A percentile compares a stretch with the other conserved stretches of the same genome.
Evolutionary conservation across 2,113 vertebrate species (phyloP).

Genomic region (Phaethornis superciliosus): DNA sequence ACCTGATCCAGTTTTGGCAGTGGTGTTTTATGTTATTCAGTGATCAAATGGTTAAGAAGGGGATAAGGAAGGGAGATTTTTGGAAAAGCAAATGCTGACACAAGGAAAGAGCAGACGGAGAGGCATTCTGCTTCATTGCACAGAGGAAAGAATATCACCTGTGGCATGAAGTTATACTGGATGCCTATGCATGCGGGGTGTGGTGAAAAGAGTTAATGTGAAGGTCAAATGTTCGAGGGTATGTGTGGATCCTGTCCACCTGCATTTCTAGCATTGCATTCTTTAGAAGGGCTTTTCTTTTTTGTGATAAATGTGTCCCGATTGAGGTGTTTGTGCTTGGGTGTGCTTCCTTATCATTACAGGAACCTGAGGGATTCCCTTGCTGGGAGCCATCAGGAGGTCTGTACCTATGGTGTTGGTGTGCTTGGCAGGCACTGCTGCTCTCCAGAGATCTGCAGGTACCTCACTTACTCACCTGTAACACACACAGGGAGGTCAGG

Average conservation of each 20-base stretch:
- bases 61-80: no score
- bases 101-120: neutral
- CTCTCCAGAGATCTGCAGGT: neutral
- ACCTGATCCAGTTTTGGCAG: no score
- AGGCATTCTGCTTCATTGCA: neutral
- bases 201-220: neutral
- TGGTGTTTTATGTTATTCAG: no score
- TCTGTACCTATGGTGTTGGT: neutral
- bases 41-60: no score
- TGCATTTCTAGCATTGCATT: slow-evolving; percentile 34
- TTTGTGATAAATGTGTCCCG: neutral
- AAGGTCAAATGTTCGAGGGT: neutral
- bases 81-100: no score
- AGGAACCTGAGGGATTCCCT: neutral
- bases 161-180: neutral
- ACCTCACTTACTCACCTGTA: neutral
- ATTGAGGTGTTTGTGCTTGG: neutral
- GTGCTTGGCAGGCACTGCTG: neutral
- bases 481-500: rapidly evolving
- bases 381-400: rapidly evolving
- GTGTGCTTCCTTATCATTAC: neutral
- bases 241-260: neutral
- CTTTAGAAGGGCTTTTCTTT: neutral
- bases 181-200: neutral
- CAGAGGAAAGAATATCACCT: neutral